Percentiles rank a stretch among this genome's conserved stretches.
Conservation (phyloP, 35 echinoderm and acorn worm species). For the Stichopus chloronotus region DNA sequence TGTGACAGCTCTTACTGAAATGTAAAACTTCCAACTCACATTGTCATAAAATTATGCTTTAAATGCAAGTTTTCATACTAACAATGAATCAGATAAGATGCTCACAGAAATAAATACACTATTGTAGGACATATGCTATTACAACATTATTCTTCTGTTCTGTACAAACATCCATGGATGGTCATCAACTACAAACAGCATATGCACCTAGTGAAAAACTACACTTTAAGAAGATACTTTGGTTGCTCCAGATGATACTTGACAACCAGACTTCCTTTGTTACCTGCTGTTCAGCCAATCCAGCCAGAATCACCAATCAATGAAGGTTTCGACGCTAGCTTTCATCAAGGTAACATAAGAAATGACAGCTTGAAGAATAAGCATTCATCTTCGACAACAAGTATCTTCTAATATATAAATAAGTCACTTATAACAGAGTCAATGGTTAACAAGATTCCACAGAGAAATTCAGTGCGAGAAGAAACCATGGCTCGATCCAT, state of each 20-base stretch:
- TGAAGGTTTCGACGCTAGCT: constrained; percentile 39
- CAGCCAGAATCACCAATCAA: constrained; percentile 6
- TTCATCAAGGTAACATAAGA: constrained; percentile 36
- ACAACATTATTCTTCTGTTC: background rate
- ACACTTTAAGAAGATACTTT: background rate
- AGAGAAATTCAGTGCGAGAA: constrained; percentile 39
- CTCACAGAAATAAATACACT: background rate
- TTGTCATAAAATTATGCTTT: constrained; percentile 38
- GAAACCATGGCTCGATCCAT: background rate
- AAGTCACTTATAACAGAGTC: constrained; percentile 26
- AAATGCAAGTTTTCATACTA: constrained; percentile 15
- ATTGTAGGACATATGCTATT: background rate
- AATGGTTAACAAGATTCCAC: constrained; percentile 19
- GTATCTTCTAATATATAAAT: background rate
- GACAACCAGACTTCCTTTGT: constrained; percentile 7
- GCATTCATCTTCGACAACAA: constrained; percentile 6
- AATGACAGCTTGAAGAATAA: background rate
- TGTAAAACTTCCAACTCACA: constrained; percentile 5
- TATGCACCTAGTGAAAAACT: too few relatives aligned
- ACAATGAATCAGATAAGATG: background rate
- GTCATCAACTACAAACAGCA: too few relatives aligned
- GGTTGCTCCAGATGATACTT: constrained; percentile 8
- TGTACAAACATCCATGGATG: too few relatives aligned
- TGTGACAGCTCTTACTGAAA: background rate
- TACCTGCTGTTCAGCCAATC: constrained; percentile 9